Conservation (phyloP, 1,140 invertebrate genomes). For the Globodera rostochiensis region DNA sequence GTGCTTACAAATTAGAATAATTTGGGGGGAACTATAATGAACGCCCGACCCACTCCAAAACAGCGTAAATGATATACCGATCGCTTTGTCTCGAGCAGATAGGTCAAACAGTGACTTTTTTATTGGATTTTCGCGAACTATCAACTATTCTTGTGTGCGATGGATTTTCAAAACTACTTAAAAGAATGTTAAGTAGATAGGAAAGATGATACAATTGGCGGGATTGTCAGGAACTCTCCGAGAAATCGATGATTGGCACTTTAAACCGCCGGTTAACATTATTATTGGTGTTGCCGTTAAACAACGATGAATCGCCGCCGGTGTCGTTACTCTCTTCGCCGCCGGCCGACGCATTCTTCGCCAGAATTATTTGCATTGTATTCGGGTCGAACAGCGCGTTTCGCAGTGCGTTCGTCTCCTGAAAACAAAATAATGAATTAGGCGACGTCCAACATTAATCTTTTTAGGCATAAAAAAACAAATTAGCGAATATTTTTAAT, state of each 20-base stretch:
- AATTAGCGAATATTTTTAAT: not conserved
- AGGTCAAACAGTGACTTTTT: no score
- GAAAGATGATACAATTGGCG: not conserved
- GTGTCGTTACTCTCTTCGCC: not conserved
- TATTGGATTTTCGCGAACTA: no score
- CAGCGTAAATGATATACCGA: no score
- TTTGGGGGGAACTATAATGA: no score
- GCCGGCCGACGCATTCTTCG: not conserved
- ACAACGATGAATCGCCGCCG: not conserved
- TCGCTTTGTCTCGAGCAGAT: no score
- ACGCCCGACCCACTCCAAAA: no score
- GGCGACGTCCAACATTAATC: not conserved
- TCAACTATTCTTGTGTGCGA: no score
- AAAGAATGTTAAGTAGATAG: no score
- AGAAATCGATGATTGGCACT: not conserved
- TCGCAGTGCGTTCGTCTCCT: slow-evolving; percentile 51
- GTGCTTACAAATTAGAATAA: no score
- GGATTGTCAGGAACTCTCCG: not conserved
- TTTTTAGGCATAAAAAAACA: not conserved
- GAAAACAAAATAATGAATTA: slow-evolving; percentile 19
- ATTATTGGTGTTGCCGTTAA: slow-evolving; percentile 2
- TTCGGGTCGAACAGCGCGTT: slow-evolving; percentile 31
- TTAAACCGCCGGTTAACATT: not conserved
- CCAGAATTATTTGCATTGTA: slow-evolving; percentile 20
- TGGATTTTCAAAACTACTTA: no score